Conservation (phyloP, 2,797 vertebrate species). For the Pogoniulus pusillus region DNA sequence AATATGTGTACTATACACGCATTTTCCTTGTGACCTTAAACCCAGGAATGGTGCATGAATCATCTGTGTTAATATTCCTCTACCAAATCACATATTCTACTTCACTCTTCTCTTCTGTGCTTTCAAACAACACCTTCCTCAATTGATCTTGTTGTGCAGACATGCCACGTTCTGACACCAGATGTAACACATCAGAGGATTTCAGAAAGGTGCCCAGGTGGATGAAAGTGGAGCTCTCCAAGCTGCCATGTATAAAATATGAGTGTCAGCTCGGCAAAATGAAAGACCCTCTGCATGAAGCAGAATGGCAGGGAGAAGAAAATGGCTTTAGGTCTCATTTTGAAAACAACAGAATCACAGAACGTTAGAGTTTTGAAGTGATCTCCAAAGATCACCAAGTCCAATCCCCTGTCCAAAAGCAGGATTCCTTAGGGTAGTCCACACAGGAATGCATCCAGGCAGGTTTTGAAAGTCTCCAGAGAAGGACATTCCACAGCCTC, state of each 20-base stretch:
- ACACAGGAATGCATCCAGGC: too few relatives aligned
- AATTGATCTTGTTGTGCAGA: background rate
- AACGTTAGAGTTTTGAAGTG: too few relatives aligned
- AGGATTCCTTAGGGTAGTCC: too few relatives aligned
- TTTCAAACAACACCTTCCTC: background rate
- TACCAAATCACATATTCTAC: background rate
- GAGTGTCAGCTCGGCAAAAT: background rate
- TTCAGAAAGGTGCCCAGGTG: background rate
- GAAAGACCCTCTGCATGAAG: background rate
- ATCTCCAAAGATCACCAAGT: too few relatives aligned
- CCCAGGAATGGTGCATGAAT: too few relatives aligned
- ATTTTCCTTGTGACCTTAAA: background rate
- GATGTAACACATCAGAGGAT: background rate
- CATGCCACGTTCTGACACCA: background rate
- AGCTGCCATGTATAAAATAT: slow-evolving; percentile 20
- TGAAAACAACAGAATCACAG: background rate
- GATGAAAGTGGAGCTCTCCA: background rate
- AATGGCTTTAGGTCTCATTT: background rate
- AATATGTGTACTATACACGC: background rate
- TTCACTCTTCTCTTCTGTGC: background rate
- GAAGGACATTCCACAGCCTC: too few relatives aligned
- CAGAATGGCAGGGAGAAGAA: background rate
- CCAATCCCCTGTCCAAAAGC: too few relatives aligned
- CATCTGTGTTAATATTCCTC: background rate
- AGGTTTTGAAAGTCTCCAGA: too few relatives aligned